Percentiles rank a stretch among this genome's conserved stretches.
Evolutionary conservation across 1,140 invertebrate species (phyloP).

Genomic region (Samia ricini): DNA sequence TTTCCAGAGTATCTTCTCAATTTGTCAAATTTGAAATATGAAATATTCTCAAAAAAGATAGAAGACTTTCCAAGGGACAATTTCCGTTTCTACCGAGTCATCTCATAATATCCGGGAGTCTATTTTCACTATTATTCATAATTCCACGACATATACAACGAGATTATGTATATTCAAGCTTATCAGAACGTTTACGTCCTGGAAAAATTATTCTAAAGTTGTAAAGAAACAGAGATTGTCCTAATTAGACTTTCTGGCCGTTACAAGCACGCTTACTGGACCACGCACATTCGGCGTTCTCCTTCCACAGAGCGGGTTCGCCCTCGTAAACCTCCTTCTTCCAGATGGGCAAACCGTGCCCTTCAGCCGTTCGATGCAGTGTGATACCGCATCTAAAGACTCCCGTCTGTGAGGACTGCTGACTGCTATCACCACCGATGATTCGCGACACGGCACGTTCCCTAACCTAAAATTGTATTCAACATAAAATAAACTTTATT

Average conservation of each 20-base stretch:
- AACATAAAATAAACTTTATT: no score
- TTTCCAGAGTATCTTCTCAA: no score
- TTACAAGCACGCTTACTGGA: slow-evolving; percentile 25
- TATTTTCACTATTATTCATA: no score
- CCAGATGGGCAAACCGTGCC: slow-evolving; percentile 95
- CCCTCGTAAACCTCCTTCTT: slow-evolving; percentile 94
- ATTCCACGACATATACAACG: no score
- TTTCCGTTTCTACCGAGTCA: no score
- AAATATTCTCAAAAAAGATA: no score
- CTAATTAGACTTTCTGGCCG: not conserved
- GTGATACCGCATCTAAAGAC: slow-evolving; percentile 89
- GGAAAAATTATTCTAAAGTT: not conserved
- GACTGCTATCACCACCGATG: slow-evolving; percentile 93
- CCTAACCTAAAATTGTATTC: slow-evolving; percentile 81
- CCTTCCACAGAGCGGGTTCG: slow-evolving; percentile 83
- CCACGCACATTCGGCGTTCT: slow-evolving; percentile 89
- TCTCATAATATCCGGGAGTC: no score
- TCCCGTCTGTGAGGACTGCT: slow-evolving; percentile 92
- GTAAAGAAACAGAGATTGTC: not conserved
- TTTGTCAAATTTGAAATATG: no score
- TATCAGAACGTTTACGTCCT: no score
- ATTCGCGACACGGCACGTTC: slow-evolving; percentile 90
- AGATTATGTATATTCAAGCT: no score
- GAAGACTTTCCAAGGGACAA: no score
- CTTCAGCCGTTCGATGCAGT: slow-evolving; percentile 92